Base-by-base conservation (phyloP, 2,797 vertebrate species). In the Potorous gilbertii region DNA sequence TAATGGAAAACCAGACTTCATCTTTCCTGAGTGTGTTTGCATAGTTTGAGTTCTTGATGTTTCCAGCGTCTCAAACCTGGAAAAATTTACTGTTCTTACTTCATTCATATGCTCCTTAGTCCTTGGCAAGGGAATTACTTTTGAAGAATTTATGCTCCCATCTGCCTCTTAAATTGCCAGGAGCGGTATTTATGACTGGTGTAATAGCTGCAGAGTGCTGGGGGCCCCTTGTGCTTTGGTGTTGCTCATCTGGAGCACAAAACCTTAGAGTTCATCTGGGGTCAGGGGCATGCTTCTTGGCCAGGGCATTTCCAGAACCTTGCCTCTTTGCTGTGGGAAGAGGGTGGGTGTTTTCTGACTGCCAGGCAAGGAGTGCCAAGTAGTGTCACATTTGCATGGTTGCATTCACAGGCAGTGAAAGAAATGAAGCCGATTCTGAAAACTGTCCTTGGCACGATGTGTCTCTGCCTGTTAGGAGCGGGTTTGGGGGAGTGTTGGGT, bases 121-220 rank as follows among this genome's bases (percentile, higher is more conserved):
- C 93, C 91, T 97, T 96, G 95, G 94, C 95, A 97, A 93, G 89
- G 0, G 3, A 97, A 94, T 93, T 92, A 92, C 92, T 97, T 96
- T 97, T 94, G 94, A 97, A 97, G 95, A 97, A 94, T 94, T 94
- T 95, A 92, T 96, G 56, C 96, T 92, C 74, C 94, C 94, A 96
- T 96, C 95, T 96, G 93, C 92, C 90, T 93, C 91, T 97, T 97
- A 91, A 93, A 56, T 95, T 97, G 89, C 81, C 56, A 90, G 10
- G 0, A 27, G 55, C 4, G 18, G 16, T 90, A 89, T 96, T 96
- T 97, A 62, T 91, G 81, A 40, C 50, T 89, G 91, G 50, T 62
- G 54, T 18, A 55, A 46, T 95, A n/a, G 91, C 34, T 87, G 21
- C 9, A n/a, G 90, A 81, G 55, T 56, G 59, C 91, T 57, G 16